These are phyloP conservation scores for Osmerus mordax DNA, from an alignment of 2,113 vertebrate species.

Conservation along the genomic window DNA sequence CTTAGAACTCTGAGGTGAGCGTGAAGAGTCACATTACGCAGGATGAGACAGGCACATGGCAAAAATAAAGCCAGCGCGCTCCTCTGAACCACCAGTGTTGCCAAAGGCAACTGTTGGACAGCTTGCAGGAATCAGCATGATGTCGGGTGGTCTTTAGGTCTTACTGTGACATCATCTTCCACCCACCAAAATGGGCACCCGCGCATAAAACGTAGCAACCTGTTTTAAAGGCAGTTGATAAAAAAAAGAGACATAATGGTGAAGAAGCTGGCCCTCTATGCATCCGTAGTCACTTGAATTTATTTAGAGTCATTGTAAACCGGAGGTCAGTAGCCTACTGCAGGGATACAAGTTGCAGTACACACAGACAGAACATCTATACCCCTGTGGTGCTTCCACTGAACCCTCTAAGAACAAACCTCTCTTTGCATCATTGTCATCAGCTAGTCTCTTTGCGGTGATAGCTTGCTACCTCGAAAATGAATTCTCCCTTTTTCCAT, in stretches of 20 bases:
- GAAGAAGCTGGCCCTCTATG: no score
- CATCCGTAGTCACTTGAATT: no score
- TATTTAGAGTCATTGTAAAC: no score
- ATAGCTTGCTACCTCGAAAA: constrained; percentile 55
- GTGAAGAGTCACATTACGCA: constrained; percentile 15
- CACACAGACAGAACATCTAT: constrained; percentile 19
- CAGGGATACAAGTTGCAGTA: background rate
- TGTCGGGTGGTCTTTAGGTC: no score
- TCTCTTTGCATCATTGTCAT: constrained; percentile 59
- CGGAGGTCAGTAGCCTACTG: no score
- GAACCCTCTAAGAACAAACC: constrained; percentile 46
- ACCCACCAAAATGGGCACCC: no score
- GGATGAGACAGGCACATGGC: background rate
- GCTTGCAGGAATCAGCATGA: no score
- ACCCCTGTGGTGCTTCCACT: constrained; percentile 27
- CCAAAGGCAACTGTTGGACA: no score
- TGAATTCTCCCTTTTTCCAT: constrained; percentile 50
- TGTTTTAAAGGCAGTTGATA: no score
- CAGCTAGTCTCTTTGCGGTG: constrained; percentile 33
- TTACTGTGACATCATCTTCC: no score
- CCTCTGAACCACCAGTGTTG: background rate
- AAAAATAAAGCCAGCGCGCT: background rate
- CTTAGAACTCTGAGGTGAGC: background rate
- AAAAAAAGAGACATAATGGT: no score
- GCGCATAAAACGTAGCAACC: no score